Conservation (phyloP, 2,797 vertebrate species). For the Enteromius treurensis region DNA sequence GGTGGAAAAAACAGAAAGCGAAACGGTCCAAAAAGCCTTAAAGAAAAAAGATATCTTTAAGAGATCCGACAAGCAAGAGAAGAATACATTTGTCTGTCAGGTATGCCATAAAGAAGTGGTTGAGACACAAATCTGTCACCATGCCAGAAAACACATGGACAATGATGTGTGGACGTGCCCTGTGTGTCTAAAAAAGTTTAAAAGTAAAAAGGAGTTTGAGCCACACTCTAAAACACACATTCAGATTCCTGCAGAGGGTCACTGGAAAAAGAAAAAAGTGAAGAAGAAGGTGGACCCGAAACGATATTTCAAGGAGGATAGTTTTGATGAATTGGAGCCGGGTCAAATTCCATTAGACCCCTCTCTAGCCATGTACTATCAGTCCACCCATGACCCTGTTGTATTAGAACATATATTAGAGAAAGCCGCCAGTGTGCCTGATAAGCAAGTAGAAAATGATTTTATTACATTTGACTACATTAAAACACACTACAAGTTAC, state of each 20-base stretch:
- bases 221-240: slow-evolving; percentile 91
- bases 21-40: slow-evolving; percentile 38
- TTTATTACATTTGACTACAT: slow-evolving; percentile 92
- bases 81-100: slow-evolving; percentile 88
- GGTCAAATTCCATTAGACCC: slow-evolving; percentile 80
- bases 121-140: slow-evolving; percentile 88
- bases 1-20: background rate
- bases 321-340: slow-evolving; percentile 71
- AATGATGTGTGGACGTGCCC: slow-evolving; percentile 89
- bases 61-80: slow-evolving; percentile 84
- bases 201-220: slow-evolving; percentile 88
- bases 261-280: slow-evolving; percentile 80
- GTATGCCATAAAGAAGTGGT: slow-evolving; percentile 90
- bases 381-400: slow-evolving; percentile 77
- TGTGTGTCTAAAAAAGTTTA: slow-evolving; percentile 88
- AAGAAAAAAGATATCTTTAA: slow-evolving; percentile 81
- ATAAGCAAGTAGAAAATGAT: slow-evolving; percentile 71
- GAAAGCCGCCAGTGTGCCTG: slow-evolving; percentile 71
- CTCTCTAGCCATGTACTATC: slow-evolving; percentile 78
- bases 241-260: slow-evolving; percentile 78
- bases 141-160: slow-evolving; percentile 92
- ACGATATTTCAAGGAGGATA: slow-evolving; percentile 63
- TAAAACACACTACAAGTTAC: slow-evolving; percentile 83
- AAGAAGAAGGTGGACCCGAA: slow-evolving; percentile 66
- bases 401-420: slow-evolving; percentile 77